Evolutionary conservation across 2,888 invertebrate species (phyloP), one percentile per base, ranked within the genome.

Genomic region (Allolobophora icterica): DNA sequence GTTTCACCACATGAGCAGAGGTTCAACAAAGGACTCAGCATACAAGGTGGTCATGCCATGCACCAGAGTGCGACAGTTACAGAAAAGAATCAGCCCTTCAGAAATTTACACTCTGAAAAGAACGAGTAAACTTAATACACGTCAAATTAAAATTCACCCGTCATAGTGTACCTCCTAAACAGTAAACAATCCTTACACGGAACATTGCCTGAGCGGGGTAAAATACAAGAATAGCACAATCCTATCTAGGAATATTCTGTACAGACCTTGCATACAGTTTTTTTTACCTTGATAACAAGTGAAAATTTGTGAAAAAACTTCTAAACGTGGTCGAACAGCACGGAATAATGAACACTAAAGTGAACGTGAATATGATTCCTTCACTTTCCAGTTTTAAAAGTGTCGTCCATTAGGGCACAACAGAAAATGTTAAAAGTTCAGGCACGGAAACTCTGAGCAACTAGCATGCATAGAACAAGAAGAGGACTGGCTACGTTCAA

Each of bases 271-370:
- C n/a, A 30, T 71, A 71, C 30, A 52, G 24, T 13, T 8, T 1
- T n/a, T 71, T n/a, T 30, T 30, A 71, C 71, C 71, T n/a, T 71
- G 30, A 11, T 71, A n/a, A 71, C 30, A 71, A 30, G 71, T 71
- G 71, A 71, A 30, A 71, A 71, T n/a, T 8, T 71, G 71, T n/a
- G 71, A 30, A 71, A 71, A 71, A 71, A 71, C 71, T n/a, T 71
- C 30, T 0, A 71, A 71, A 71, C 71, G n/a, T 30, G 11, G 71
- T 71, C 71, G 71, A 71, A 71, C 71, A 71, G 71, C 71, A 8
- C 71, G n/a, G 71, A 71, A 71, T 71, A 71, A 71, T n/a, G 71
- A 71, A 71, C 71, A 71, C 71, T n/a, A 71, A 71, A n/a, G n/a
- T n/a, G 71, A 71, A 71, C n/a, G 71, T n/a, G 13, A 71, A 71